These are phyloP conservation scores for Calephelis nemesis DNA, from an alignment of 1,140 invertebrate genomes.

Conservation along the genomic window DNA sequence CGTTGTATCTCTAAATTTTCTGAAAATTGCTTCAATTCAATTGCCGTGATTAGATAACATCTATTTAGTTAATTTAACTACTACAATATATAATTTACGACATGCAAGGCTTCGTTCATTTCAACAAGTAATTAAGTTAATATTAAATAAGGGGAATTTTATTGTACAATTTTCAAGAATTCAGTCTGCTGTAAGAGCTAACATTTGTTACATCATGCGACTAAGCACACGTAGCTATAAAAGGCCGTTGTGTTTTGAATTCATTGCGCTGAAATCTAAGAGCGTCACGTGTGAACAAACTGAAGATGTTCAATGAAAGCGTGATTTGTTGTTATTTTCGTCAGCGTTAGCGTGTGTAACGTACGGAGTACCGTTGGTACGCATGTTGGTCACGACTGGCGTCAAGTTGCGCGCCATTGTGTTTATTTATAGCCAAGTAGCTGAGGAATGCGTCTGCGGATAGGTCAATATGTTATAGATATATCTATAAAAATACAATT, in stretches of 20 bases:
- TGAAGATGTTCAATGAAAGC: slow-evolving; percentile 45
- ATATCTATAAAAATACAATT: no score
- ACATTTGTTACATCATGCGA: slow-evolving; percentile 61
- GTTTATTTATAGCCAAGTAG: slow-evolving; percentile 29
- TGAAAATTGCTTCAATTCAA: not conserved
- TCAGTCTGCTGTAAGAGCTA: slow-evolving; percentile 60
- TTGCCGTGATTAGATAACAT: not conserved
- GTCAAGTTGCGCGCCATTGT: slow-evolving; percentile 37
- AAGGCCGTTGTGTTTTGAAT: slow-evolving; percentile 20
- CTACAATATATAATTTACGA: not conserved
- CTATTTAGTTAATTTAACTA: slow-evolving; percentile 1
- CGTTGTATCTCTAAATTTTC: no score
- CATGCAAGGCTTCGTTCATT: slow-evolving; percentile 9
- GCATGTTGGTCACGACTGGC: slow-evolving; percentile 21
- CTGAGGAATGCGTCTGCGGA: slow-evolving; percentile 22
- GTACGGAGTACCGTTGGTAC: slow-evolving; percentile 20
- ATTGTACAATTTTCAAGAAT: slow-evolving; percentile 50
- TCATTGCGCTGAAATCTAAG: slow-evolving; percentile 38
- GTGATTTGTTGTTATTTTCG: slow-evolving; percentile 31
- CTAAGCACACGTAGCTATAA: slow-evolving; percentile 31
- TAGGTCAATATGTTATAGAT: no score
- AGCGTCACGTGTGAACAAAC: slow-evolving; percentile 30
- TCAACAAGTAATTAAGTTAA: slow-evolving; percentile 1
- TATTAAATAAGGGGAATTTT: slow-evolving; percentile 5
- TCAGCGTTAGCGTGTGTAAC: slow-evolving; percentile 14